Evolutionary conservation across 2,797 vertebrate genomes (phyloP), one percentile per base, ranked within the genome.

Genomic region (Acanthopagrus latus): DNA sequence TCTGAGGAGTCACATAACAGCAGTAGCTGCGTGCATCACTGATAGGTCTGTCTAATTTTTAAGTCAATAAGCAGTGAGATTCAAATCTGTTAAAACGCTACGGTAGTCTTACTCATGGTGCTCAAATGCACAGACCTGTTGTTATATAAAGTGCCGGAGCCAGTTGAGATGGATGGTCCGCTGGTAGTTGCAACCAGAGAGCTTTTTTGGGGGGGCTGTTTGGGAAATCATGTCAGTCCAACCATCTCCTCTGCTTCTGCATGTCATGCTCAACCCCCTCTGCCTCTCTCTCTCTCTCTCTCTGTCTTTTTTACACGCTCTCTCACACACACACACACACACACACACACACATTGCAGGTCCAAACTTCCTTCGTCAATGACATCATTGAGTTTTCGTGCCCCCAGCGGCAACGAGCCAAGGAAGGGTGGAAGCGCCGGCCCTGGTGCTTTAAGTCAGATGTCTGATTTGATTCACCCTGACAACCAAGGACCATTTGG

Each of bases 401-500:
- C 86, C 88, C 79, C 87, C 78, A 88, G 86, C 75, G 67, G 84
- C 83, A 74, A 73, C 41, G 2, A 57, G 74, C 74, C 76, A 25
- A 62, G 47, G 80, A 88, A 80, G 76, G 69, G 79, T 29, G 64
- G 83, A 87, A 78, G 75, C 66, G 7, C 78, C 64, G 71, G 76
- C 51, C 74, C 74, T 63, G 71, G 73, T 18, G 71, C 85, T 89
- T 38, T 38, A 38, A 38, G 38, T 38, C 43, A 17, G 76, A 83
- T 89, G 91, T 93, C 85, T 92, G 92, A 94, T 90, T 91, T 92
- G 88, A 94, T 93, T 89, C 90, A 81, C 82, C 86, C 83, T 91
- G 93, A 94, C 93, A 94, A 91, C 88, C 87, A 46, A 87, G 84
- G 88, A 87, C 86, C 93, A 89, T 93, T 94, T 92, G 90, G 91